phyloP scores from a whole-genome alignment of 1,140 invertebrate genomes.

The Scaptomyza graminum region DNA sequence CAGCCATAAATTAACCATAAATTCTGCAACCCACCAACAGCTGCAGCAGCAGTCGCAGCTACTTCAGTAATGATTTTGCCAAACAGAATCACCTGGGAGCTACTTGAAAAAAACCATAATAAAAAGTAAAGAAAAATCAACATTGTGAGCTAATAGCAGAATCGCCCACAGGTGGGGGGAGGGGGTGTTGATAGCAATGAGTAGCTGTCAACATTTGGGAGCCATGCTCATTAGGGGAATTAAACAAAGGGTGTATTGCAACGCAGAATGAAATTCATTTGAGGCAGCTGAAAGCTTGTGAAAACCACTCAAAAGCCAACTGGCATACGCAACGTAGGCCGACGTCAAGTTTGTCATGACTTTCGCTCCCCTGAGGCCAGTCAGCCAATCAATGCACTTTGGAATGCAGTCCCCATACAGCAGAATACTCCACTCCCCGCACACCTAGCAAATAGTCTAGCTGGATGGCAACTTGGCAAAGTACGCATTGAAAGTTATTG shows the following conservation, averaged over 20 bases:
- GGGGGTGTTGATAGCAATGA: no score
- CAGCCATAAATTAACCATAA: neutral
- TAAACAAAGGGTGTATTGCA: conserved; percentile 17
- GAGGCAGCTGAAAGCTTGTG: conserved; percentile 1
- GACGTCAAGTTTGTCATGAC: conserved; percentile 11
- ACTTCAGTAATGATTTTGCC: conserved; percentile 16
- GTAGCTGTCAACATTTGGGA: no score
- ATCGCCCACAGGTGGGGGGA: neutral
- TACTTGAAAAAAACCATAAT: neutral
- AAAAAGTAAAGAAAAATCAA: conserved; percentile 8
- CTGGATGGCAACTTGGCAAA: conserved; percentile 10
- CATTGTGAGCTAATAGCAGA: conserved; percentile 16
- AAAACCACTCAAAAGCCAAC: neutral
- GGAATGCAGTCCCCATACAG: no score
- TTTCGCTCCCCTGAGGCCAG: neutral
- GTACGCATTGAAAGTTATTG: conserved; percentile 63
- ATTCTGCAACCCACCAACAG: no score
- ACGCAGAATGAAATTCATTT: conserved; percentile 12
- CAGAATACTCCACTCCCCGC: conserved; percentile 7
- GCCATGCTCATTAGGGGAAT: neutral
- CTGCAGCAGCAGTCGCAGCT: conserved; percentile 4
- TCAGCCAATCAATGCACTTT: neutral
- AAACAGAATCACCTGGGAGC: conserved; percentile 8
- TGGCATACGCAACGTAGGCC: conserved; percentile 22
- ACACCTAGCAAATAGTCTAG: no score